phyloP scores from a whole-genome alignment of 2,797 vertebrate genomes.

The Pseudochaenichthys georgianus region DNA sequence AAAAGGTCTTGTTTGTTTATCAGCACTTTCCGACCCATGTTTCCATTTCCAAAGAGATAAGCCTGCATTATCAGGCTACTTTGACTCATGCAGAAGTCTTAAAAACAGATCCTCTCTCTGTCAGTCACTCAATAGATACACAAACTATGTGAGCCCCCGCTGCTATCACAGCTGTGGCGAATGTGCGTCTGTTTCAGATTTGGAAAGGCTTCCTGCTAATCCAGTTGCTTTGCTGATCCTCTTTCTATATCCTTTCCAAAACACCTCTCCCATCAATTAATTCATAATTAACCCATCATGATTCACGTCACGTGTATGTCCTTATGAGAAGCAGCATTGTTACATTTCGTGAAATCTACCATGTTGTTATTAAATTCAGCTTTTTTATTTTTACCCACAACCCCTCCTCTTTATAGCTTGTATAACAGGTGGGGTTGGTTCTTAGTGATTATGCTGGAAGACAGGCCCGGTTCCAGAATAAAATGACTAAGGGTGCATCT shows the following conservation, averaged over 20 bases:
- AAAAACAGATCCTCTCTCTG: slow-evolving; percentile 13
- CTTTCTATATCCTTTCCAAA: slow-evolving; percentile 23
- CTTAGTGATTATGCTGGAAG: slow-evolving; percentile 24
- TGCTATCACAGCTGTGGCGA: slow-evolving; percentile 37
- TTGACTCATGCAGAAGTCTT: slow-evolving; percentile 18
- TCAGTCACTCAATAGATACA: slow-evolving; percentile 47
- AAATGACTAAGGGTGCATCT: no score
- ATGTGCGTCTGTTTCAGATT: slow-evolving; percentile 15
- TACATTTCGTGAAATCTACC: not conserved
- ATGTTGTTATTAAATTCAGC: not conserved
- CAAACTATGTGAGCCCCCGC: slow-evolving; percentile 13
- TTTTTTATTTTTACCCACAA: not conserved
- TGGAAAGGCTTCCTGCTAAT: slow-evolving; percentile 36
- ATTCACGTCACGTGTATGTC: not conserved
- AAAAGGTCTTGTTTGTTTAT: slow-evolving; percentile 49
- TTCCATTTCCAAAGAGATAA: slow-evolving; percentile 45
- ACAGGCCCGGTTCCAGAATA: no score
- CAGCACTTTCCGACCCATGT: slow-evolving; percentile 36
- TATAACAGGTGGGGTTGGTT: slow-evolving; percentile 51
- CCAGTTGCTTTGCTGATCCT: slow-evolving; percentile 16
- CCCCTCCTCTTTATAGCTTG: slow-evolving; percentile 12
- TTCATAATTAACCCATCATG: slow-evolving; percentile 14
- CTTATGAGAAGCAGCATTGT: not conserved
- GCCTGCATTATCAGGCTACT: slow-evolving; percentile 28
- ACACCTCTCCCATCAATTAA: not conserved